Conservation (phyloP, 2,888 invertebrate species). For the Tridacna crocea region DNA sequence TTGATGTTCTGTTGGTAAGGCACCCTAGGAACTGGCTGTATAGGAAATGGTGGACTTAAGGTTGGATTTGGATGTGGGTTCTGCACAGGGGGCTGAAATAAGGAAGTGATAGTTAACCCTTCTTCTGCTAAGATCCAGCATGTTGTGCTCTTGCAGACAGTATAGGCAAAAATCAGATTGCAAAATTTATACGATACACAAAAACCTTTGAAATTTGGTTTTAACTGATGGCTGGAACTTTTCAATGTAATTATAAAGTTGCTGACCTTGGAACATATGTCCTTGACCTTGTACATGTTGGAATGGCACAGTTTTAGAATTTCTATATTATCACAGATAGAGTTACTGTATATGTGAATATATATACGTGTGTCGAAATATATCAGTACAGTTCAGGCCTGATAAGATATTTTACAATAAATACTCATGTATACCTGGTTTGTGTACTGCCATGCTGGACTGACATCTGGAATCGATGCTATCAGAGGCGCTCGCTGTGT, state of each 20-base stretch:
- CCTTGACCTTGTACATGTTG: slow-evolving; percentile 17
- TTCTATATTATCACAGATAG: too few species aligned
- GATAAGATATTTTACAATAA: too few species aligned
- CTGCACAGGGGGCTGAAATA: neutral
- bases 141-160: too few species aligned
- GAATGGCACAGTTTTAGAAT: neutral
- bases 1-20: slow-evolving; percentile 17
- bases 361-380: too few species aligned
- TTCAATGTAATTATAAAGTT: neutral
- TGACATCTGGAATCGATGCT: slow-evolving; percentile 43
- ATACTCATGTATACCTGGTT: slow-evolving; percentile 6
- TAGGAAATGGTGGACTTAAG: slow-evolving; percentile 49
- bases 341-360: too few species aligned
- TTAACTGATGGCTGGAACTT: too few species aligned
- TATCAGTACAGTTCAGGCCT: too few species aligned
- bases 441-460: slow-evolving; percentile 49
- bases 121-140: too few species aligned
- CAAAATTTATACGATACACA: too few species aligned
- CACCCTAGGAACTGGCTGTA: slow-evolving; percentile 37
- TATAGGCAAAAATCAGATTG: too few species aligned
- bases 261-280: slow-evolving; percentile 5
- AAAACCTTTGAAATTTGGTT: too few species aligned
- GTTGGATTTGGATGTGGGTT: slow-evolving; percentile 8
- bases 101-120: neutral
- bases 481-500: slow-evolving; percentile 41